Percentiles rank a stretch among this genome's conserved stretches.
These are phyloP conservation scores for Zaprionus ornatus DNA, from an alignment of 1,140 invertebrate species.

Conservation along the genomic window DNA sequence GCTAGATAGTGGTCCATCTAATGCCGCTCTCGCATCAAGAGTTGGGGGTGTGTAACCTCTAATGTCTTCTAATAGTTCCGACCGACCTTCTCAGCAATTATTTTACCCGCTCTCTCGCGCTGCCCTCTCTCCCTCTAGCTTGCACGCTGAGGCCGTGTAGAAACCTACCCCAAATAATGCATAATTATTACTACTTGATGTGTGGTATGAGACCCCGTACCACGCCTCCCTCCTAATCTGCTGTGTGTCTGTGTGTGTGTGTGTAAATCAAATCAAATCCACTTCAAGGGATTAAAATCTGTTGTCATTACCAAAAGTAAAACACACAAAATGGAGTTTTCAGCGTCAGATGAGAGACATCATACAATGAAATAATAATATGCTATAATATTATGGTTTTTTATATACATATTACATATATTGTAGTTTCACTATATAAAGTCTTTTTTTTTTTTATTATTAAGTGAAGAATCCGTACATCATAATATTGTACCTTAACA, in stretches of 20 bases:
- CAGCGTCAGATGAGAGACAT: background rate
- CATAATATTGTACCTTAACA: too few species aligned
- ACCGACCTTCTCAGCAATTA: slow-evolving; percentile 55
- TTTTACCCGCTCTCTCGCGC: background rate
- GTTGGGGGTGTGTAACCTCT: slow-evolving; percentile 63
- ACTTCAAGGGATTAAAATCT: slow-evolving; percentile 33
- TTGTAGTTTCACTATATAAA: too few species aligned
- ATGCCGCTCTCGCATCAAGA: too few species aligned
- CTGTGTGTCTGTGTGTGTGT: slow-evolving; percentile 2
- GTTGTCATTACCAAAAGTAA: slow-evolving; percentile 23
- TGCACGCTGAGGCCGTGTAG: background rate
- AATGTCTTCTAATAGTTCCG: slow-evolving; percentile 71
- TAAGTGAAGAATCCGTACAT: too few species aligned
- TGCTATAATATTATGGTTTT: background rate
- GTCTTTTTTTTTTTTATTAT: too few species aligned
- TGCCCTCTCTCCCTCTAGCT: background rate
- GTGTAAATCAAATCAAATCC: slow-evolving; percentile 35
- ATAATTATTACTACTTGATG: slow-evolving; percentile 74
- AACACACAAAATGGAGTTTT: slow-evolving; percentile 42
- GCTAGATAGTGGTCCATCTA: background rate
- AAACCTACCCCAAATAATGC: slow-evolving; percentile 71
- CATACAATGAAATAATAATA: background rate
- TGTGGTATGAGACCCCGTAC: slow-evolving; percentile 56
- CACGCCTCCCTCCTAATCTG: slow-evolving; percentile 14
- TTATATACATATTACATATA: too few species aligned